A percentile compares a stretch with the other conserved stretches of the same genome.
phyloP scores from a whole-genome alignment of 2,888 invertebrate species.

The Rhaphigaster nebulosa region DNA sequence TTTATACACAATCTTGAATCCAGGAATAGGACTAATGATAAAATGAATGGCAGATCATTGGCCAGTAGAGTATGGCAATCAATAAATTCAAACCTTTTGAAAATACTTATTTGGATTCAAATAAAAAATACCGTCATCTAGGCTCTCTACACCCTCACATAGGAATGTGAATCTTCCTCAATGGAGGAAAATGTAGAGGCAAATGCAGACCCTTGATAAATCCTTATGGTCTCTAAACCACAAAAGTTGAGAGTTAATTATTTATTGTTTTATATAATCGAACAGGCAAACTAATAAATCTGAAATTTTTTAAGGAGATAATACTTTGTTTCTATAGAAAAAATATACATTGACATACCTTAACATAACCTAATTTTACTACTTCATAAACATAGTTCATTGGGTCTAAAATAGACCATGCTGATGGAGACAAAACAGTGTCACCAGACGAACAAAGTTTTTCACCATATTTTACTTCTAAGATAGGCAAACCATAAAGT shows the following conservation, averaged over 20 bases:
- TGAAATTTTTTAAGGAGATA: neutral
- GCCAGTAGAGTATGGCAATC: too few relatives aligned
- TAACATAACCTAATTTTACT: slow-evolving; percentile 60
- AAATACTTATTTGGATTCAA: too few relatives aligned
- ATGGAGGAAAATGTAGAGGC: neutral
- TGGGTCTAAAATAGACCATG: slow-evolving; percentile 73
- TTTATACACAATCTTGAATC: too few relatives aligned
- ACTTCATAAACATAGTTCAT: slow-evolving; percentile 60
- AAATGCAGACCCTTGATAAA: neutral
- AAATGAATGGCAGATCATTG: too few relatives aligned
- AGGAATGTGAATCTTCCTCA: neutral
- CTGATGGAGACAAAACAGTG: slow-evolving; percentile 72
- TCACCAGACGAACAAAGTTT: slow-evolving; percentile 72
- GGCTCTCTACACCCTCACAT: neutral
- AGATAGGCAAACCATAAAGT: slow-evolving; percentile 72
- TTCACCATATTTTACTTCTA: slow-evolving; percentile 73
- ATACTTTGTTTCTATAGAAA: neutral
- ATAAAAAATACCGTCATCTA: neutral
- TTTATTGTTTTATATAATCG: neutral
- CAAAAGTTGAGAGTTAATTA: neutral
- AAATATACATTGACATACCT: slow-evolving; percentile 22
- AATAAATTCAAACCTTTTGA: too few relatives aligned
- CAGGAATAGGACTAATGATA: too few relatives aligned
- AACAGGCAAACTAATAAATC: neutral
- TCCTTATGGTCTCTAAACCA: neutral